Conservation (phyloP, 1,140 invertebrate species). For the Sycobia sp. region DNA sequence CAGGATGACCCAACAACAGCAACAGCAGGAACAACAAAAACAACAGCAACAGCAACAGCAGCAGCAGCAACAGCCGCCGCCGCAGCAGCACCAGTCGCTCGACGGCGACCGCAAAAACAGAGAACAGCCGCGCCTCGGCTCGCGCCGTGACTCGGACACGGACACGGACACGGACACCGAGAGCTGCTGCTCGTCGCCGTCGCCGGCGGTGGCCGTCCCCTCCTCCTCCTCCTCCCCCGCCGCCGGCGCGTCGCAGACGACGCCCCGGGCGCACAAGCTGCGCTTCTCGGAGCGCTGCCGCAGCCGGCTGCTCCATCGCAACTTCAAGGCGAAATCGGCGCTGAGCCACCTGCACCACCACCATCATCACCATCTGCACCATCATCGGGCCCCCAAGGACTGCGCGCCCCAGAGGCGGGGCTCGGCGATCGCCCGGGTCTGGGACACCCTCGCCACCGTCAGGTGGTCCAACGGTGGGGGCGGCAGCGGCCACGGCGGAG, state of each 20-base stretch:
- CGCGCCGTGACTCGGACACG: too few species aligned
- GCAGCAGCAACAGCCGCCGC: too few species aligned
- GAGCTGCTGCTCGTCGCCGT: not conserved
- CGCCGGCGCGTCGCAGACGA: not conserved
- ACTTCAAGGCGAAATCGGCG: slow-evolving; percentile 33
- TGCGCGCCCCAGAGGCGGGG: slow-evolving; percentile 25
- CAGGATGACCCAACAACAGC: too few species aligned
- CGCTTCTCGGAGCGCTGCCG: slow-evolving; percentile 2
- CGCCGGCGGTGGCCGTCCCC: not conserved
- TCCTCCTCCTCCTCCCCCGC: too few species aligned
- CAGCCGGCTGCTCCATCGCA: slow-evolving; percentile 22
- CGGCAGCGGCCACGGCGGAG: slow-evolving; percentile 7
- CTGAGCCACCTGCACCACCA: slow-evolving; percentile 41
- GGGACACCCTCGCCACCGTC: slow-evolving; percentile 47
- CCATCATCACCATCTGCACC: not conserved
- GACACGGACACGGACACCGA: too few species aligned
- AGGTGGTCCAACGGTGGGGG: slow-evolving; percentile 32
- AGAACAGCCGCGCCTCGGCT: too few species aligned
- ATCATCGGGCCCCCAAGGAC: slow-evolving; percentile 34
- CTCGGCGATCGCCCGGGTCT: slow-evolving; percentile 46
- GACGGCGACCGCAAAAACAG: too few species aligned
- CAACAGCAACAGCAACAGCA: not conserved
- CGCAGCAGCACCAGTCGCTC: too few species aligned
- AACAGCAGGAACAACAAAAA: too few species aligned
- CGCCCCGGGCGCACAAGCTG: not conserved